Base-by-base conservation (phyloP, 2,113 vertebrate species). In the Archilochus colubris region DNA sequence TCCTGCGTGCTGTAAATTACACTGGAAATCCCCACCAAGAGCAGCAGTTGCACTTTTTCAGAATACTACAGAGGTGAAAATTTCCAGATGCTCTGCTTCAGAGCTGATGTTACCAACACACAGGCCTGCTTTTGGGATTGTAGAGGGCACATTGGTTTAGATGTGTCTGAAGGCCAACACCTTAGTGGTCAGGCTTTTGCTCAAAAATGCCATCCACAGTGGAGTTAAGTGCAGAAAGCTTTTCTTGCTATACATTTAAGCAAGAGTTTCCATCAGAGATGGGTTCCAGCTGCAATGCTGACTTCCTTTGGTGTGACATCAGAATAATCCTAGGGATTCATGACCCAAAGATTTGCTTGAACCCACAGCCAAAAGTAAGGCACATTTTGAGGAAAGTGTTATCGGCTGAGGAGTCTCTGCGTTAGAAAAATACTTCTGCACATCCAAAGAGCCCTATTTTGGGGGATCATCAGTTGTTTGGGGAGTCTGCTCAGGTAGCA, bases 121-220 rank as follows among this genome's bases (percentile, higher is more conserved):
- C 0, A 3, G 64, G 50, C 4, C 40, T 78, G 21, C 19, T 44
- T 54, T 53, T 75, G 48, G 28, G 12, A 46, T 6, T 6, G 7
- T 10, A 58, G 57, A 63, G 24, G 8, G 9, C 7, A 40, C 0
- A 0, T 15, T 55, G 9, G 2, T n/a, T 81, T 63, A 58, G 16
- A 4, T n/a, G 10, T 54, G 27, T 33, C 27, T 27, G 40, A 50
- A 89, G 28, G 55, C 5, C 43, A 50, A 2, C 28, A 33, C 4
- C 13, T 25, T 43, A 18, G 20, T 12, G 27, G 31, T 18, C 15
- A 21, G 1, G 4, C 30, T 68, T 20, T 78, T 86, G 16, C 44
- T 72, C 28, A 46, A 70, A 77, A 54, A 46, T 40, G 11, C n/a
- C 7, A 3, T 6, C 6, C 6, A 25, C 8, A n/a, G 21, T 19